These are phyloP conservation scores for Magallana angulata DNA, from an alignment of 1,140 invertebrate genomes.

Conservation along the genomic window DNA sequence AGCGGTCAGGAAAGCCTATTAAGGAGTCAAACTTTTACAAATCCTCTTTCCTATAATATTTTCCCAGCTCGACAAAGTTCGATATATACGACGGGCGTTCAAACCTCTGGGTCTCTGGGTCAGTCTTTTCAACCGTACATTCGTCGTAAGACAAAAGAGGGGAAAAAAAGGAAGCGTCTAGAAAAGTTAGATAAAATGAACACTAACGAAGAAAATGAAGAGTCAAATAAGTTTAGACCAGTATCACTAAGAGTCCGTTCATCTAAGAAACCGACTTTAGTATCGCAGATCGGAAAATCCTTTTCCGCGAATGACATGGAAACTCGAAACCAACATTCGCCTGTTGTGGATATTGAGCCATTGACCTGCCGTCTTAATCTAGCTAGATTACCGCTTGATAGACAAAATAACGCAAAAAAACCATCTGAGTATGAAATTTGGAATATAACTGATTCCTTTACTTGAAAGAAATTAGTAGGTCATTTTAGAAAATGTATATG, in stretches of 20 bases:
- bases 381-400: not conserved
- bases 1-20: not conserved
- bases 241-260: slow-evolving; percentile 20
- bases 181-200: slow-evolving; percentile 12
- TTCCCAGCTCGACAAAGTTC: not conserved
- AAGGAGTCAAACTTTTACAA: not conserved
- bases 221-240: not conserved
- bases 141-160: not conserved
- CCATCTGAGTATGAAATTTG: not conserved
- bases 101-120: not conserved
- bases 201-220: not conserved
- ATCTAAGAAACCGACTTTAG: not conserved
- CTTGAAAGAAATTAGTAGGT: not conserved
- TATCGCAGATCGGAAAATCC: slow-evolving; percentile 21
- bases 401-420: not conserved
- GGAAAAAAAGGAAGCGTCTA: not conserved
- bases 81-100: not conserved
- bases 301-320: slow-evolving; percentile 54
- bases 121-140: not conserved
- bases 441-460: not conserved
- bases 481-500: too few relatives aligned
- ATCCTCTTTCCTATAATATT: not conserved
- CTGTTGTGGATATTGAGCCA: not conserved
- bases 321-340: slow-evolving; percentile 24
- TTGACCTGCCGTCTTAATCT: not conserved